A percentile compares a stretch with the other conserved stretches of the same genome.
phyloP scores from a whole-genome alignment of 1,140 invertebrate species.

The Lordiphosa mommai region DNA sequence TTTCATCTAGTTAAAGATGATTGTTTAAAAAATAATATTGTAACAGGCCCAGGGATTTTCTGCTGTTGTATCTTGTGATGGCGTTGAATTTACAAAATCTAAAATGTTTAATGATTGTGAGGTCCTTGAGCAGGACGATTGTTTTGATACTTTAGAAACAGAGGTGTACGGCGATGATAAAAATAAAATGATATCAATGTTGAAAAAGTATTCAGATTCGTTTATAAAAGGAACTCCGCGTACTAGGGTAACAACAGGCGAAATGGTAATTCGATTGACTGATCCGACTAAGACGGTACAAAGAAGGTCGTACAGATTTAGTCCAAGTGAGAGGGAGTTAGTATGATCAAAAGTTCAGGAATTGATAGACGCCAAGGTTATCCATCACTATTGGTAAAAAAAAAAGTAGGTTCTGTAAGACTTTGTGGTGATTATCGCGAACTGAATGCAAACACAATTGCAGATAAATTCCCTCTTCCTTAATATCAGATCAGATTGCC shows the following conservation, averaged over 20 bases:
- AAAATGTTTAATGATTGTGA: neutral
- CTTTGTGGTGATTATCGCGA: slow-evolving; percentile 10
- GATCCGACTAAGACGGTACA: slow-evolving; percentile 4
- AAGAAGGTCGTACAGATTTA: slow-evolving; percentile 7
- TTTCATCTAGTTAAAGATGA: neutral
- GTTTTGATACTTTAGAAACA: slow-evolving; percentile 5
- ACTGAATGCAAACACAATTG: slow-evolving; percentile 8
- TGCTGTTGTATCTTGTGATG: no score
- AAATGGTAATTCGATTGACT: slow-evolving; percentile 6
- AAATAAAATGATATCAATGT: slow-evolving; percentile 4
- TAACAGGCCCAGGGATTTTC: slow-evolving; percentile 6
- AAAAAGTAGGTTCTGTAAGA: slow-evolving; percentile 3
- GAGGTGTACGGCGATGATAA: neutral
- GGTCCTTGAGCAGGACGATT: neutral
- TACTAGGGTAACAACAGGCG: slow-evolving; percentile 6
- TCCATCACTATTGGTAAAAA: slow-evolving; percentile 8
- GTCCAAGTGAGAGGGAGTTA: slow-evolving; percentile 10
- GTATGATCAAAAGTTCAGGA: slow-evolving; percentile 11
- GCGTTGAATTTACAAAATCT: neutral
- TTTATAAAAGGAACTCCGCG: slow-evolving; percentile 5
- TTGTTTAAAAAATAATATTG: slow-evolving; percentile 10
- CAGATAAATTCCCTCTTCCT: slow-evolving; percentile 8
- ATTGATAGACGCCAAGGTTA: slow-evolving; percentile 6
- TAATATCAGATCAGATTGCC: slow-evolving; percentile 1
- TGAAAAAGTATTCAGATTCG: slow-evolving; percentile 5